Evolutionary conservation across 92 coral and sea anemone genomes (phyloP).

Genomic region (Heliopora coerulea): DNA sequence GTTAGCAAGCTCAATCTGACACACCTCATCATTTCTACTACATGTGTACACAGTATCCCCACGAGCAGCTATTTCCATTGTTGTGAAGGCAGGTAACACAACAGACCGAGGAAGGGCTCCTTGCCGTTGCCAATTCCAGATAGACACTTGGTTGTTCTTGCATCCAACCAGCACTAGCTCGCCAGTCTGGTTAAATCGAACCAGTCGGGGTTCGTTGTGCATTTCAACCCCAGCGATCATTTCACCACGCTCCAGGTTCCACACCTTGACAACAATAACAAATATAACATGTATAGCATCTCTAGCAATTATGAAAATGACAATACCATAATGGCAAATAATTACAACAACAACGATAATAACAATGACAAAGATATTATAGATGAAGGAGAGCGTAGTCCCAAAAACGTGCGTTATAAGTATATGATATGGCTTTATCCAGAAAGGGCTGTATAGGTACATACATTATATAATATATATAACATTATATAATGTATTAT

Average conservation of each 20-base stretch:
- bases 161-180: constrained; percentile 44
- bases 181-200: constrained; percentile 46
- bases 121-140: constrained; percentile 48
- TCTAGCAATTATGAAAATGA: too few relatives aligned
- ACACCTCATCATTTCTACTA: constrained; percentile 36
- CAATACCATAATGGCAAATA: too few relatives aligned
- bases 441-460: too few relatives aligned
- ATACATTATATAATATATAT: too few relatives aligned
- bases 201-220: constrained; percentile 46
- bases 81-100: constrained; percentile 42
- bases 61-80: constrained; percentile 38
- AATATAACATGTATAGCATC: too few relatives aligned
- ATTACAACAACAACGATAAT: too few relatives aligned
- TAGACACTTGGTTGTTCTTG: constrained; percentile 45
- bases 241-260: constrained; percentile 25
- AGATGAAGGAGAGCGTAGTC: too few relatives aligned
- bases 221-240: constrained; percentile 15
- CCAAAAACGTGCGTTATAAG: too few relatives aligned
- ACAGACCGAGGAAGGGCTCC: background rate
- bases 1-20: constrained; percentile 2
- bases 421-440: too few relatives aligned
- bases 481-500: too few relatives aligned
- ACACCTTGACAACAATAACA: too few relatives aligned
- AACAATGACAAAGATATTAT: too few relatives aligned
- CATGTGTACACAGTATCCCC: constrained; percentile 36